phyloP scores from a whole-genome alignment of 2,888 invertebrate species.

The Melipona bicolor region DNA sequence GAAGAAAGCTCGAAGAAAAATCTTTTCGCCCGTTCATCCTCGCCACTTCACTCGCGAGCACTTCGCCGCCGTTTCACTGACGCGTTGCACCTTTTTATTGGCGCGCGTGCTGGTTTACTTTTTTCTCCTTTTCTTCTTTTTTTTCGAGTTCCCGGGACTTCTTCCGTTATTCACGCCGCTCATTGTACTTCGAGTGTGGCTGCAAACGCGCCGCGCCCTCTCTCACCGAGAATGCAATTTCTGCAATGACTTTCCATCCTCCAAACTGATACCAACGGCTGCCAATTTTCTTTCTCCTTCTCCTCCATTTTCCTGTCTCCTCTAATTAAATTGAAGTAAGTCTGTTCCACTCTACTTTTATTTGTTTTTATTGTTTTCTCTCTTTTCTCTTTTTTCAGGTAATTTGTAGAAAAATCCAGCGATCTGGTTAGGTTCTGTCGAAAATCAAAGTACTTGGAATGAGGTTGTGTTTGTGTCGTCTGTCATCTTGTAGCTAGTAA shows the following conservation, averaged over 20 bases:
- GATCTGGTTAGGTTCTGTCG: background rate
- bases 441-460: background rate
- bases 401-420: background rate
- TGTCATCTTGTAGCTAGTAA: too few relatives aligned
- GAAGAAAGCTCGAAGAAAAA: slow-evolving; percentile 4
- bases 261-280: background rate
- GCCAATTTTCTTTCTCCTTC: background rate
- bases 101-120: slow-evolving; percentile 51
- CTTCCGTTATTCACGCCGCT: slow-evolving; percentile 19
- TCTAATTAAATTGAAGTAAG: slow-evolving; percentile 6
- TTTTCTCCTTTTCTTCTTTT: background rate
- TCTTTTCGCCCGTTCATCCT: slow-evolving; percentile 42
- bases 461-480: too few relatives aligned
- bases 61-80: slow-evolving; percentile 42
- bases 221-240: slow-evolving; percentile 19
- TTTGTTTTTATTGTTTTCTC: background rate
- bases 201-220: slow-evolving; percentile 25
- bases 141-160: slow-evolving; percentile 29
- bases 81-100: slow-evolving; percentile 54
- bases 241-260: background rate
- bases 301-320: background rate
- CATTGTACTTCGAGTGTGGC: slow-evolving; percentile 44
- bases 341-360: background rate
- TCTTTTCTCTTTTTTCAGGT: too few relatives aligned
- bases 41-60: slow-evolving; percentile 42